These are phyloP conservation scores for Metellina segmentata DNA, from an alignment of 2,888 invertebrate species.

Conservation along the genomic window DNA sequence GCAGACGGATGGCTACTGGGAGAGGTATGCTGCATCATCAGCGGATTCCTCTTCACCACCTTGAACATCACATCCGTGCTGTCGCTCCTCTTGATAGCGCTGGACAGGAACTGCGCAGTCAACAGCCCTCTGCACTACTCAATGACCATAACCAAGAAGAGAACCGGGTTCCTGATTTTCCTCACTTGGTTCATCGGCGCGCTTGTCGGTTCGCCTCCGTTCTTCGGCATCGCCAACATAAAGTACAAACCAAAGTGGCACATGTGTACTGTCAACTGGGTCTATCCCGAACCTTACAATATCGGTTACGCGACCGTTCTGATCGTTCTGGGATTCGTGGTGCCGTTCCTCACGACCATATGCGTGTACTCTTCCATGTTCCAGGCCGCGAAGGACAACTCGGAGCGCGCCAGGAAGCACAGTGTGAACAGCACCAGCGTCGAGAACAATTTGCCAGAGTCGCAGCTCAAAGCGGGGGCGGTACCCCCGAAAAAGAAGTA, in stretches of 20 bases:
- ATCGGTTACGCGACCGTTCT: constrained; percentile 81
- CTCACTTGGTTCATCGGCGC: constrained; percentile 81
- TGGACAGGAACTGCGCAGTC: constrained; percentile 86
- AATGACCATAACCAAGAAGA: constrained; percentile 82
- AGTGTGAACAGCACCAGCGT: constrained; percentile 81
- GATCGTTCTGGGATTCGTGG: constrained; percentile 82
- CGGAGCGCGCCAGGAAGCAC: constrained; percentile 84
- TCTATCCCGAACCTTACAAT: constrained; percentile 79
- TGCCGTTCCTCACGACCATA: constrained; percentile 84
- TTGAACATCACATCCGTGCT: constrained; percentile 84
- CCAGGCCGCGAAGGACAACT: constrained; percentile 88
- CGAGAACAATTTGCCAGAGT: constrained; percentile 59
- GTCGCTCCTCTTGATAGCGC: constrained; percentile 85
- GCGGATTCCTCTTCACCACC: constrained; percentile 85
- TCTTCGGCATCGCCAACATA: constrained; percentile 80
- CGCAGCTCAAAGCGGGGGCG: constrained; percentile 73
- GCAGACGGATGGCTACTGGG: constrained; percentile 80
- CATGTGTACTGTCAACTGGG: constrained; percentile 79
- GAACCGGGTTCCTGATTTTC: constrained; percentile 81
- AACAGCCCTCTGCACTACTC: constrained; percentile 86
- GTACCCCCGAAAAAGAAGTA: constrained; percentile 60
- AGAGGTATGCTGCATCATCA: constrained; percentile 82
- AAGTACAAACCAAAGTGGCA: constrained; percentile 67
- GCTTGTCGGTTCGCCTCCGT: constrained; percentile 81
- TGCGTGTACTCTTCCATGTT: constrained; percentile 89